These are phyloP conservation scores for Enteromius anoplus DNA, from an alignment of 2,797 vertebrate genomes.

Conservation along the genomic window DNA sequence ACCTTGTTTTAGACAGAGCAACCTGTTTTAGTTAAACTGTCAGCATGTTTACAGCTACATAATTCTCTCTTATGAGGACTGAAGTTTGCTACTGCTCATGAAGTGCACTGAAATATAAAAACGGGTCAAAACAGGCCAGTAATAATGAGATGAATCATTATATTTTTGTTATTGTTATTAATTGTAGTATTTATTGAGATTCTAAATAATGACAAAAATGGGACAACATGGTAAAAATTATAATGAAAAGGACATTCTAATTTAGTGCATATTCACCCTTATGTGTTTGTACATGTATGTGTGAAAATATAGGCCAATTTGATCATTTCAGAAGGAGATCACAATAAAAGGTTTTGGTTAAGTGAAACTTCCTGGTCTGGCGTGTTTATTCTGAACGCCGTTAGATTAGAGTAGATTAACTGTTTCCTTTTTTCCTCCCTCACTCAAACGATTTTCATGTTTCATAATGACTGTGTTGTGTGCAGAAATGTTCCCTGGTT, in stretches of 20 bases:
- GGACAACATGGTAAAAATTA: background rate
- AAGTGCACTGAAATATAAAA: background rate
- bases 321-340: background rate
- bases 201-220: background rate
- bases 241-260: too few relatives aligned
- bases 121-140: background rate
- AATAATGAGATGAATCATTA: too few relatives aligned
- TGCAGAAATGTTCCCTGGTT: background rate
- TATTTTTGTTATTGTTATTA: background rate
- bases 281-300: background rate
- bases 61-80: background rate
- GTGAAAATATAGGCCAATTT: background rate
- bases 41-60: background rate
- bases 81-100: background rate
- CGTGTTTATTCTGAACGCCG: background rate
- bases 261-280: background rate
- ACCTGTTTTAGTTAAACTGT: background rate
- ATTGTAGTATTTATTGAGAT: background rate
- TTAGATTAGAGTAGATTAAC: slow-evolving; percentile 7
- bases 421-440: background rate
- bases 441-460: background rate
- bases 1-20: background rate
- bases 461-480: slow-evolving; percentile 7
- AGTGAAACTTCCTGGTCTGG: background rate
- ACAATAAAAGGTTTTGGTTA: background rate